Percentiles rank a stretch among this genome's conserved stretches.
Conservation (phyloP, 2,113 vertebrate genomes). For the Heterocephalus glaber region DNA sequence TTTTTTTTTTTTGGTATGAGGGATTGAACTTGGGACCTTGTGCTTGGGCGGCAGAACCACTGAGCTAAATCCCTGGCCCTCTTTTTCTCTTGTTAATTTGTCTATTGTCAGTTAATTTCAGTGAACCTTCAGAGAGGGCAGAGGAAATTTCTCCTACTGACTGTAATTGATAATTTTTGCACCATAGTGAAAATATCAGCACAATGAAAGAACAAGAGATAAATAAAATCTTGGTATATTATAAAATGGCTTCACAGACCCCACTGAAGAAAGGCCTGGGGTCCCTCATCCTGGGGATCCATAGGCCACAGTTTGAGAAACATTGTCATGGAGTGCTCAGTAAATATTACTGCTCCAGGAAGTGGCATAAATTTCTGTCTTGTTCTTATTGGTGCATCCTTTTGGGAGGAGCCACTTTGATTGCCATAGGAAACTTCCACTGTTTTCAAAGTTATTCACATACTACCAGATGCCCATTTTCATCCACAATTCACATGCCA, state of each 20-base stretch:
- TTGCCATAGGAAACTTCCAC: neutral
- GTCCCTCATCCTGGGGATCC: neutral
- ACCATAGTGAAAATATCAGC: neutral
- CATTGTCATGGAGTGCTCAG: no score
- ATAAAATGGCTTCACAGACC: neutral
- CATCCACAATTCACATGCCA: neutral
- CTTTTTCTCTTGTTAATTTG: neutral
- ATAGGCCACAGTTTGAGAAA: neutral
- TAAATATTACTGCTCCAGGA: neutral
- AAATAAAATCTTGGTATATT: neutral
- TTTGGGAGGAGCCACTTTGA: neutral
- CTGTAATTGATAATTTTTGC: neutral
- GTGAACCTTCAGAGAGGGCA: neutral
- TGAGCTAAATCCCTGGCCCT: no score
- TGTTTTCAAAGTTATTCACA: neutral
- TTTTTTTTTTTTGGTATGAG: no score
- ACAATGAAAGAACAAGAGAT: neutral
- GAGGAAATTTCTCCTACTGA: neutral
- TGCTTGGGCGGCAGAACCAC: no score
- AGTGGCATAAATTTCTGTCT: neutral
- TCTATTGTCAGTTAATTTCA: neutral
- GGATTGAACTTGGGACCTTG: no score
- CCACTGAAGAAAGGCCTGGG: neutral
- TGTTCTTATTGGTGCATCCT: neutral
- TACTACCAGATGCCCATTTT: neutral